Evolutionary conservation across 2,888 invertebrate genomes (phyloP).

Genomic region (Rhagophthalmus giganteus): DNA sequence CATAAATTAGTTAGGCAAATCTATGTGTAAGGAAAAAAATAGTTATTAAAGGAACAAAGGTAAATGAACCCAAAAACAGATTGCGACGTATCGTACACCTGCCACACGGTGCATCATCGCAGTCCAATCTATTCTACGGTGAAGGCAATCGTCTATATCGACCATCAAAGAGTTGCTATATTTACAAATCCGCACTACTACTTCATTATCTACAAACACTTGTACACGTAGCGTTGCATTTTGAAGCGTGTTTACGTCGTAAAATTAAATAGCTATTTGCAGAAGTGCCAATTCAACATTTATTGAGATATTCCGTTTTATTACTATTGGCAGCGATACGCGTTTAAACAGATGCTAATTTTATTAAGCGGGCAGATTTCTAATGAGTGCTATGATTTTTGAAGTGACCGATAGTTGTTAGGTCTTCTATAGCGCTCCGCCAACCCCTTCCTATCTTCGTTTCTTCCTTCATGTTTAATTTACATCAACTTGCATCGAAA

Average conservation of each 20-base stretch:
- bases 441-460: no score
- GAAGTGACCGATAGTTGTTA: no score
- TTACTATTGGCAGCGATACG: conserved; percentile 19
- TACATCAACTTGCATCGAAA: no score
- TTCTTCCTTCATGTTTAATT: no score
- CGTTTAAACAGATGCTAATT: conserved; percentile 10
- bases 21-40: no score
- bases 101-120: conserved; percentile 33
- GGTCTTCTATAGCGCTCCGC: no score
- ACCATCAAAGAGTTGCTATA: conserved; percentile 38
- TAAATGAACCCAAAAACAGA: conserved; percentile 26
- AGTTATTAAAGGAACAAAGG: conserved; percentile 7
- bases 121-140: conserved; percentile 31
- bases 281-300: conserved; percentile 27
- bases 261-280: conserved; percentile 27
- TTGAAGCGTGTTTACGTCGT: conserved; percentile 24
- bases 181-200: conserved; percentile 34
- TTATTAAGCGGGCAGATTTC: no score
- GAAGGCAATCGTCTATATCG: conserved; percentile 37
- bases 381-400: no score
- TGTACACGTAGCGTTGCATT: conserved; percentile 22
- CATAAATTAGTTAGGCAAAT: no score
- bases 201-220: conserved; percentile 30
- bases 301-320: conserved; percentile 27
- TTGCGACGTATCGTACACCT: conserved; percentile 25